Evolutionary conservation across 2,113 vertebrate species (phyloP).

Genomic region (Danio rerio): GRCz12tu NC_133187.1:36525001-36525500

Average conservation of each 20-base stretch:
- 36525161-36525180: constrained; percentile 67
- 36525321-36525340: constrained; percentile 81
- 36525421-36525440: constrained; percentile 4
- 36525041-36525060: constrained; percentile 73
- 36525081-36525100: constrained; percentile 76
- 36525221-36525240: constrained; percentile 74
- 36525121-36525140: constrained; percentile 66
- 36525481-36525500: constrained; percentile 83
- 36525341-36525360: constrained; percentile 87
- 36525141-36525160: constrained; percentile 65
- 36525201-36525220: constrained; percentile 86
- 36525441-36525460: constrained; percentile 2
- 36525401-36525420: constrained; percentile 90
- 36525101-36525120: constrained; percentile 77
- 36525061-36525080: constrained; percentile 85
- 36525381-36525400: constrained; percentile 90
- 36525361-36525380: constrained; percentile 86
- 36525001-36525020: constrained; percentile 70
- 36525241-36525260: constrained; percentile 75
- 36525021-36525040: constrained; percentile 64
- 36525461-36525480: constrained; percentile 59
- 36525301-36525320: constrained; percentile 84
- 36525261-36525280: constrained; percentile 78
- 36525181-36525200: constrained; percentile 81
- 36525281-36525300: constrained; percentile 82